phyloP scores from a whole-genome alignment of 2,888 invertebrate species.

The Rutpela maculata region DNA sequence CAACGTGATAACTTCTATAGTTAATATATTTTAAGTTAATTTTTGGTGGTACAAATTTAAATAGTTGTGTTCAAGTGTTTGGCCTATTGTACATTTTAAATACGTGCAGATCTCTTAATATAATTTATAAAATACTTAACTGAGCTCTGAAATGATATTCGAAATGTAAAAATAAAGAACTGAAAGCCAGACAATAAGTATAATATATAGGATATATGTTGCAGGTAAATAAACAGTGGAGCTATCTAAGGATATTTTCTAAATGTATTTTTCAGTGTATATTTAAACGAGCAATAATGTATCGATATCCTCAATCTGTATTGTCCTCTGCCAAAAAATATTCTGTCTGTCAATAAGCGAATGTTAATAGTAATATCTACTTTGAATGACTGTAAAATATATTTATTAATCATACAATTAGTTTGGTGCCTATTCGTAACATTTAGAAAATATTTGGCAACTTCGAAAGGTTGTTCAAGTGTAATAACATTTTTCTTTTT shows the following conservation, averaged over 20 bases:
- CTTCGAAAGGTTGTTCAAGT: background rate
- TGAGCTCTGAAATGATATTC: slow-evolving; percentile 34
- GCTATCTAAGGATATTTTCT: slow-evolving; percentile 4
- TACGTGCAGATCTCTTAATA: slow-evolving; percentile 47
- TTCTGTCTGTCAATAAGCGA: background rate
- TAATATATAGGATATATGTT: slow-evolving; percentile 40
- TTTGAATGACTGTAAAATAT: background rate
- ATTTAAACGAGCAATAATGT: slow-evolving; percentile 13
- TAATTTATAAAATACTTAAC: slow-evolving; percentile 3
- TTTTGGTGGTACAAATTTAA: slow-evolving; percentile 67
- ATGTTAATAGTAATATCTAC: background rate
- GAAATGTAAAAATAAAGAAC: slow-evolving; percentile 63
- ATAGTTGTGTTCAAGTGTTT: slow-evolving; percentile 67
- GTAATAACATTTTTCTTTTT: background rate
- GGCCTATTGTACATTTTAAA: slow-evolving; percentile 62
- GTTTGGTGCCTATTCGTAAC: background rate
- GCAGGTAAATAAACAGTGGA: slow-evolving; percentile 13
- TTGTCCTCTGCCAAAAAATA: background rate
- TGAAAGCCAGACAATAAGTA: slow-evolving; percentile 70
- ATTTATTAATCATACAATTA: background rate
- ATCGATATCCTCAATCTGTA: background rate
- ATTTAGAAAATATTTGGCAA: slow-evolving; percentile 2
- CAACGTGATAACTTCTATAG: slow-evolving; percentile 89
- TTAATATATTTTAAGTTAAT: slow-evolving; percentile 59
- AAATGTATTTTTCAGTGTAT: background rate